These are phyloP conservation scores for Paradoxurus hermaphroditus DNA, from an alignment of 2,113 vertebrate genomes.

Conservation along the genomic window DNA sequence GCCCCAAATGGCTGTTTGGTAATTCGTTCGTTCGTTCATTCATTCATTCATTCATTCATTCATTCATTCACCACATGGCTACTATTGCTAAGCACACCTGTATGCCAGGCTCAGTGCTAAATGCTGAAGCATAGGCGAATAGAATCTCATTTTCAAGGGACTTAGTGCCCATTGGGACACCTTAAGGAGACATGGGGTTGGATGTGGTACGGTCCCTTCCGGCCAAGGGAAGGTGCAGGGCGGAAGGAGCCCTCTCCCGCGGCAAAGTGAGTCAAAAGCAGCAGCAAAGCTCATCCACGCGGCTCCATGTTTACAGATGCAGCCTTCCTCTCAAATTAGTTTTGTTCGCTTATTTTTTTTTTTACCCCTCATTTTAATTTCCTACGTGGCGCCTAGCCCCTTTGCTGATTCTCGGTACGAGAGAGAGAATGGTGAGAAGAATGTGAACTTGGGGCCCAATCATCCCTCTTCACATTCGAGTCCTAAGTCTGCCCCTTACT, in stretches of 20 bases:
- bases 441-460: not conserved
- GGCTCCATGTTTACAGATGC: accelerated
- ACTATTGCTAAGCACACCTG: not conserved
- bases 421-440: not conserved
- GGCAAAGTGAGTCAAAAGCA: not conserved
- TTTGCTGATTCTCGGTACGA: not conserved
- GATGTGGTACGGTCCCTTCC: accelerated
- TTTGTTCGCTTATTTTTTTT: not conserved
- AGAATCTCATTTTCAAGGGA: not conserved
- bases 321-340: not conserved
- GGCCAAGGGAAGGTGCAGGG: not conserved
- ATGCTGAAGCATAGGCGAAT: accelerated
- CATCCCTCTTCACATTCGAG: not conserved
- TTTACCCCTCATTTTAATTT: not conserved
- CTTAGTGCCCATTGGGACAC: accelerated
- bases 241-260: accelerated
- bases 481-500: not conserved
- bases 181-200: not conserved
- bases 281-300: accelerated
- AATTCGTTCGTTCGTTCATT: not conserved
- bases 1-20: not conserved
- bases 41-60: not conserved
- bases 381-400: accelerated
- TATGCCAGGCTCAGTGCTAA: accelerated
- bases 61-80: not conserved